Base-by-base conservation (phyloP, 1,140 invertebrate species). In the Ruditapes philippinarum region DNA sequence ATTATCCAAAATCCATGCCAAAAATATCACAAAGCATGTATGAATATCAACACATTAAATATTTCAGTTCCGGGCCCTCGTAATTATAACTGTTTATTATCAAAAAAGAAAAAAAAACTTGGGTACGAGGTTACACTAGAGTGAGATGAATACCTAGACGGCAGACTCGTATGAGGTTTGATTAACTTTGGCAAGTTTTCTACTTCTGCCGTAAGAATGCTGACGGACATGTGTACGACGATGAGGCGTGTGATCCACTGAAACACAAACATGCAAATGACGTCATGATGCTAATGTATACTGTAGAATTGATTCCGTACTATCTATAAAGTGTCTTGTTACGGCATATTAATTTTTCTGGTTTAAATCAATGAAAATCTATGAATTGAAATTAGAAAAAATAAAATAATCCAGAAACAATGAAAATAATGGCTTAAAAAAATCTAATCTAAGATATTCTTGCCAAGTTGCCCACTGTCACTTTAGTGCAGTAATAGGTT, bases 71-170 rank as follows among this genome's bases (percentile, higher is more conserved):
- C 36, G n/a, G 12, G 5, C 28, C 22, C n/a, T 68, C 36, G 11
- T n/a, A 51, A 22, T 14, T 60, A 57, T 81, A 12, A 14, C 57
- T n/a, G n/a, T n/a, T n/a, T n/a, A n/a, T n/a, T n/a, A n/a, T n/a
- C n/a, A n/a, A n/a, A n/a, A 68, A 17, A 36, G 17, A 17, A 14
- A 19, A 62, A 31, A 80, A 25, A 79, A 60, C 79, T 81, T 9
- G 54, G 40, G 22, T 62, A 62, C 54, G 42, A 17, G 0, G 22
- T 45, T 40, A 57, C 42, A 62, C n/a, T 11, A 62, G 14, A 65
- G 31, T 38, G 31, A 28, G 45, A 57, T 84, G 65, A 45, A 54
- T 89, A 89, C 87, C 87, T 89, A 89, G 28, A 89, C 87, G 57
- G 87, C 45, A 45, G 87, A 89, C 31, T 89, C 78, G 40, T 60